Conservation (phyloP, 2,888 invertebrate species). For the Torymus tubicola region DNA sequence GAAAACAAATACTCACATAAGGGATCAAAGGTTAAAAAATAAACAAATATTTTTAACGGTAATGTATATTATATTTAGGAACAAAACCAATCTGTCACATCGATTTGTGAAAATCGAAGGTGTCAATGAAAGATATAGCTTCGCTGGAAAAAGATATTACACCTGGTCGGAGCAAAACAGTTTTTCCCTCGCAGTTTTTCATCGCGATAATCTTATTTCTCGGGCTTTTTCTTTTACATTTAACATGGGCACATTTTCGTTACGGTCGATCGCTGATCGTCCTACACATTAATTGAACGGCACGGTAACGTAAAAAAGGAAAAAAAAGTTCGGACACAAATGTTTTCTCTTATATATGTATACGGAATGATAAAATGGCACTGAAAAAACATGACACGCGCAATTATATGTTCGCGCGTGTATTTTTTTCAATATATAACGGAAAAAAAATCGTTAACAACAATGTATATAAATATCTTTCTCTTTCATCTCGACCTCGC, state of each 20-base stretch:
- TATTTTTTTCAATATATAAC: conserved; percentile 40
- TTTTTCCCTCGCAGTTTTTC: conserved; percentile 11
- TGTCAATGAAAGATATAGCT: conserved; percentile 40
- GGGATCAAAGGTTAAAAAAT: neutral
- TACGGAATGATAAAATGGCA: conserved; percentile 52
- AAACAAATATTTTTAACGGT: conserved; percentile 61
- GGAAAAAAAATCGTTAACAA: conserved; percentile 43
- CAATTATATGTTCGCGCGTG: conserved; percentile 29
- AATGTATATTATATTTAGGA: conserved; percentile 68
- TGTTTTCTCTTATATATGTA: conserved; percentile 21
- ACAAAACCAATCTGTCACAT: conserved; percentile 71
- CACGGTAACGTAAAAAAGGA: conserved; percentile 46
- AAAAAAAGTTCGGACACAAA: conserved; percentile 26
- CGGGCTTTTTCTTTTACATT: conserved; percentile 11
- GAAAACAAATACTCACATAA: neutral
- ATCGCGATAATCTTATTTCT: conserved; percentile 31
- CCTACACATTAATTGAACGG: conserved; percentile 18
- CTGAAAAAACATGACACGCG: conserved; percentile 56
- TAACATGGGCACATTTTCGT: conserved; percentile 48
- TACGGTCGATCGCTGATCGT: conserved; percentile 16
- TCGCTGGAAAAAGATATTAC: conserved; percentile 30
- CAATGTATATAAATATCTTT: conserved; percentile 47
- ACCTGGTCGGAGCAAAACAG: conserved; percentile 26
- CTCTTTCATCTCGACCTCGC: conserved; percentile 3
- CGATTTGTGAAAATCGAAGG: conserved; percentile 59